Base-by-base conservation (phyloP, 2,888 invertebrate genomes). In the Sphaerophoria rueppellii region DNA sequence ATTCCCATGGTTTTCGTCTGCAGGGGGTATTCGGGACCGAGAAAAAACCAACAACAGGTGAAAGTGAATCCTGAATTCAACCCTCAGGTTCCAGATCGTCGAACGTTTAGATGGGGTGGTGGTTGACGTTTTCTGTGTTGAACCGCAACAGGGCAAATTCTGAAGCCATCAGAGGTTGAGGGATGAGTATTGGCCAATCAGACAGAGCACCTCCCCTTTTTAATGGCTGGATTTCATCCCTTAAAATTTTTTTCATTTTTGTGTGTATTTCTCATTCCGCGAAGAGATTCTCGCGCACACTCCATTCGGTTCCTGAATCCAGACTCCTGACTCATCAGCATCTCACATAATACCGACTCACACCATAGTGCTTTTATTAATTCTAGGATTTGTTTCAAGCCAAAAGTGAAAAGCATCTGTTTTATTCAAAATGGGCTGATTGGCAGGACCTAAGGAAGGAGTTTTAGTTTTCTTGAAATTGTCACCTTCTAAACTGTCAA, bases 11-110 rank as follows among this genome's bases (percentile, higher is more conserved):
- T 60, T 72, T 67, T 12, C 50, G 40, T 60, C 46, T 37, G 43
- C 61, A 43, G 16, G 50, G 43, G 40, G 9, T 7, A 7, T 6
- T 16, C 24, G 40, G 55, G 74, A 58, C 71, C 54, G 65, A 69
- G 72, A 43, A 55, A 69, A 57, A 73, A 69, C 72, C 70, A 76
- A 85, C 81, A 85, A 85, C 85, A 81, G 85, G 85, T 85, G 85
- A 81, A 85, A 85, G 85, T 85, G 81, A 85, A 81, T 85, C 76
- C 85, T 85, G 81, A 85, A 81, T 85, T 72, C 85, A 76, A 76
- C 80, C 60, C 60, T 43, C 70, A 72, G 54, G 40, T 9, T 24
- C 32, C 61, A 55, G 2, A 54, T 35, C 37, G 43, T 16, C 14
- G n/a, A 7, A 46, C 60, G 80, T 24, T 24, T 24, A 24, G 24